Percentiles rank a stretch among this genome's conserved stretches.
phyloP scores from a whole-genome alignment of 2,113 vertebrate species.

The Ctenodactylus gundi region DNA sequence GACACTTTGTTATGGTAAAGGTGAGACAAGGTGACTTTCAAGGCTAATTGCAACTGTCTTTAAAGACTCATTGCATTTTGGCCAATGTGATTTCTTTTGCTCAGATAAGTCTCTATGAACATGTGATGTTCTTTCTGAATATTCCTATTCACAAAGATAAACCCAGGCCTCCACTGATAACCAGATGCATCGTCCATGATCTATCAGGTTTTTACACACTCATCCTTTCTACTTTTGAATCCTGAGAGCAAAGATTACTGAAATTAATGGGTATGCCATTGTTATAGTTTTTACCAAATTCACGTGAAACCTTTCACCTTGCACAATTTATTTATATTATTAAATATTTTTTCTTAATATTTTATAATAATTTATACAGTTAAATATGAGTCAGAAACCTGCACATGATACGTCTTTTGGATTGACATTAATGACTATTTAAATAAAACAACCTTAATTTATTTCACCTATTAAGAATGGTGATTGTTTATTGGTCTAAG shows the following conservation, averaged over 20 bases:
- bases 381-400: not conserved
- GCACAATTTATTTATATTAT: not conserved
- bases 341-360: not conserved
- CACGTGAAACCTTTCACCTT: not conserved
- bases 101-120: not conserved
- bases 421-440: not conserved
- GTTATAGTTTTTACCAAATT: not conserved
- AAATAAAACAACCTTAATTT: not conserved
- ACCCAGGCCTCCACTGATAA: not conserved
- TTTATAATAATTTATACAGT: not conserved
- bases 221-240: accelerated
- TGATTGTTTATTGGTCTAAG: not conserved
- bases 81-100: not conserved
- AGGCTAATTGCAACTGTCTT: not conserved
- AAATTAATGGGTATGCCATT: not conserved
- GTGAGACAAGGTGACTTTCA: not conserved
- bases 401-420: not conserved
- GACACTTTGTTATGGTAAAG: not conserved
- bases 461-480: not conserved
- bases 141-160: not conserved
- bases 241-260: not conserved
- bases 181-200: not conserved
- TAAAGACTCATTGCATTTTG: not conserved
- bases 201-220: not conserved
- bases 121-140: not conserved